Evolutionary conservation across 2,797 vertebrate genomes (phyloP), one percentile per base, ranked within the genome.

Genomic region (Tokudaia tokunoshimensis): DNA sequence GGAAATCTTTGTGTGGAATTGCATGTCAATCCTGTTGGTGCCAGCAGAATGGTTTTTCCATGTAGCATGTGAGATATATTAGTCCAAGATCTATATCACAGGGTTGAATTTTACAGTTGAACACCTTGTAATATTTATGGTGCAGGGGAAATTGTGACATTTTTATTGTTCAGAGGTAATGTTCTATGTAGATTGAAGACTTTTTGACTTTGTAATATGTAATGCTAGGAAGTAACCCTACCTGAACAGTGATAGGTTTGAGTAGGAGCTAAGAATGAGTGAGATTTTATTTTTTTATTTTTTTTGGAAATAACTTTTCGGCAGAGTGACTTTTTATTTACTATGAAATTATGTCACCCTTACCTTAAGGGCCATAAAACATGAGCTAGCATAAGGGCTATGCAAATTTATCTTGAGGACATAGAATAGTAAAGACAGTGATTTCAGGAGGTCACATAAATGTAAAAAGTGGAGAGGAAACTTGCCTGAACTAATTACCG

Each of bases 141-240:
- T 24, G 37, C 72, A n/a, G 41, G 91, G 89, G n/a, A 67, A 57
- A 95, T 29, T 6, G 31, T 93, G 95, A 85, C 91, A 61, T 91
- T 96, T 97, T 96, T 93, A 85, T 94, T 94, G 80, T 94, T 94
- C 44, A 20, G 34, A 95, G 79, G 75, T 89, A 79, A 94, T 81
- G 75, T 95, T 96, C 83, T 89, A 29, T 92, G 86, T 76, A 95
- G 75, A 95, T 20, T 24, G 84, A 87, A 86, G 74, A 50, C 29
- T 74, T 91, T 92, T 78, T 93, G 95, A 96, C 89, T 97, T 81
- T 93, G 29, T 89, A 88, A 89, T 89, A 78, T 20, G 72, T 78
- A 92, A 83, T 57, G 50, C 89, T 84, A 89, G 85, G 29, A 95
- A 91, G 74, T 88, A 65, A 52, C 55, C 50, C 37, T 86, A 55